Evolutionary conservation across 2,797 vertebrate species (phyloP), one percentile per base, ranked within the genome.

Genomic region (Borostomias antarcticus): DNA sequence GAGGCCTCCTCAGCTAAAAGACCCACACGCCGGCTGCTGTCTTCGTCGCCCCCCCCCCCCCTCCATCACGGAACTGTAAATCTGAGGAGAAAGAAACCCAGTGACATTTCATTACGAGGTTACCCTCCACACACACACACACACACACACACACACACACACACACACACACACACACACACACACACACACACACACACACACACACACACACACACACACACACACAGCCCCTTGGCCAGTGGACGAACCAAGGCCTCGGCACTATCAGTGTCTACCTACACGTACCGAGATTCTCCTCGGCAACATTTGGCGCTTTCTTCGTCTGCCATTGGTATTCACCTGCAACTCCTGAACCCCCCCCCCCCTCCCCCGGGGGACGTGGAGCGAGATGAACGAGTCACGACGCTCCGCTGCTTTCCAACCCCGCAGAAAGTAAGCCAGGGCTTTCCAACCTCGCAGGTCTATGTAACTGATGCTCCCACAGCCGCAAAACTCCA

Each of bases 1-100:
- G 59, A 40, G 25, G 45, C 32, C 70, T 61, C 15, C 15, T 9
- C 23, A 52, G 56, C 50, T 69, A 21, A 70, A 21, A 62, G 26
- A 1, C 58, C 21, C 13, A 23, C 6, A 10, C 40, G 57, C 23
- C 17, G n/a, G n/a, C n/a, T n/a, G n/a, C n/a, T n/a, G n/a, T n/a
- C n/a, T n/a, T n/a, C n/a, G n/a, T n/a, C n/a, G n/a, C n/a, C 68
- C 51, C 40, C 47, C 15, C 63, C 40, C 26, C 47, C 28, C 25
- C 48, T 10, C 43, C 45, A 45, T 6, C 58, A 50, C 45, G 57
- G 59, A 45, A 53, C 19, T 40, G 13, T 50, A 33, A 11, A 70
- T 70, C 40, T 62, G 32, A 70, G 48, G 35, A 28, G 33, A 61
- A 59, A 50, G 9, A 63, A 28, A 64, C 57, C n/a, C 54, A 2